These are phyloP conservation scores for Lapara coniferarum DNA, from an alignment of 2,888 invertebrate species.

Conservation along the genomic window DNA sequence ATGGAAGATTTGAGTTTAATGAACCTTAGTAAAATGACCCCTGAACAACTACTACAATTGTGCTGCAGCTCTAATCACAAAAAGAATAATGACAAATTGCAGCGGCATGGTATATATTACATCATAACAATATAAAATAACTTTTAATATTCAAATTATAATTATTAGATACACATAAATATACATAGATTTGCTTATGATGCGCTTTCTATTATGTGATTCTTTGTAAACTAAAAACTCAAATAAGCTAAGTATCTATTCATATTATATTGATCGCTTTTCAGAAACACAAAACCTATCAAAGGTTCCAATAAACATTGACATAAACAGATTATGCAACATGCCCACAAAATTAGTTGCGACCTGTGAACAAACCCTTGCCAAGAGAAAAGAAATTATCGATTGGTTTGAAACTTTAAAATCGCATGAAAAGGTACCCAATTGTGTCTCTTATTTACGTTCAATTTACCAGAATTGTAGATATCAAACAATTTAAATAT, in stretches of 20 bases:
- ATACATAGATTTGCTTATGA: background rate
- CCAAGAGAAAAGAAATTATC: constrained; percentile 67
- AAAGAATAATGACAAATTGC: constrained; percentile 22
- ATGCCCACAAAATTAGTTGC: constrained; percentile 63
- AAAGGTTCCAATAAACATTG: constrained; percentile 44
- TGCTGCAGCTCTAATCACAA: constrained; percentile 46
- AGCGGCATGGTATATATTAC: background rate
- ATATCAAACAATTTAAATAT: constrained; percentile 14
- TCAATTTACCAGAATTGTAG: background rate
- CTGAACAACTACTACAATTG: constrained; percentile 64
- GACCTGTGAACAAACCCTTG: constrained; percentile 65
- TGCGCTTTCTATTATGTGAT: background rate
- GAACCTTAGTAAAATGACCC: constrained; percentile 66
- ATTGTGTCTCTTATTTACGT: background rate
- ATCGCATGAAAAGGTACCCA: constrained; percentile 55
- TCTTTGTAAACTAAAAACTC: background rate
- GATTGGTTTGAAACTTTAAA: constrained; percentile 65
- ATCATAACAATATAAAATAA: background rate
- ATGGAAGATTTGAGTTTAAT: constrained; percentile 65
- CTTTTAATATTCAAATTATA: too few species aligned
- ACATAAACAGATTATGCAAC: constrained; percentile 59
- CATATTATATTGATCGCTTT: constrained; percentile 5
- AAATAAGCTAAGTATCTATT: background rate
- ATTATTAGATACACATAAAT: too few species aligned
- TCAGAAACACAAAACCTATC: constrained; percentile 27